Evolutionary conservation across 2,113 vertebrate species (phyloP), one percentile per base, ranked within the genome.

Genomic region (Heterochromis multidens): DNA sequence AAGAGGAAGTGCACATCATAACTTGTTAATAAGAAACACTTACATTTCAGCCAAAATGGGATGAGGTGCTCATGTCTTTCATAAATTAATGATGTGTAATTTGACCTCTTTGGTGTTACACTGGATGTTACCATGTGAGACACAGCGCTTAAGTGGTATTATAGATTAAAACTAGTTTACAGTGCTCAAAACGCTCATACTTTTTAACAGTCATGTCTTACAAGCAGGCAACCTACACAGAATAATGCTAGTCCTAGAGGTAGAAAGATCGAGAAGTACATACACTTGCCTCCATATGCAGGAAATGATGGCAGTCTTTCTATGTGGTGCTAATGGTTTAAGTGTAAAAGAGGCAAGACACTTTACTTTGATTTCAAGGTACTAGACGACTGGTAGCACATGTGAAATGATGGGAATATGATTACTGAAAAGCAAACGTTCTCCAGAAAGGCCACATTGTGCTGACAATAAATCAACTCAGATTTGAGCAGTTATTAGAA

Each of bases 311-410:
- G 67, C 25, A 79, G 43, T 77, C 49, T 77, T 77, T 57, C 29
- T 65, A 67, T 80, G n/a, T 56, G 82, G 90, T 91, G 84, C 82
- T 89, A 59, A 54, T 57, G 59, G 17, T 52, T 83, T 16, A 23
- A 65, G 57, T 52, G 27, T 74, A 31, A 74, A 74, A 74, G 25
- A 52, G 67, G 25, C 29, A 49, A 52, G 27, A 52, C 11, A 74
- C 46, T 74, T 70, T 5, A 46, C 37, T 70, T 52, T 74, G 46
- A 74, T 52, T 74, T 74, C 27, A 74, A 74, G 52, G 54, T 77
- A 82, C 65, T 29, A 8, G 31, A 35, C 12, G 67, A 72, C 14
- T 23, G 25, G 63, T 7, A 29, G 33, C 2, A n/a, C 3, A 17
- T 6, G 14, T 27, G 14, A 35, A 65, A 83, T 61, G 21, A 83